These are phyloP conservation scores for Heteromyza rotundicornis DNA, from an alignment of 2,888 invertebrate species.

Conservation along the genomic window DNA sequence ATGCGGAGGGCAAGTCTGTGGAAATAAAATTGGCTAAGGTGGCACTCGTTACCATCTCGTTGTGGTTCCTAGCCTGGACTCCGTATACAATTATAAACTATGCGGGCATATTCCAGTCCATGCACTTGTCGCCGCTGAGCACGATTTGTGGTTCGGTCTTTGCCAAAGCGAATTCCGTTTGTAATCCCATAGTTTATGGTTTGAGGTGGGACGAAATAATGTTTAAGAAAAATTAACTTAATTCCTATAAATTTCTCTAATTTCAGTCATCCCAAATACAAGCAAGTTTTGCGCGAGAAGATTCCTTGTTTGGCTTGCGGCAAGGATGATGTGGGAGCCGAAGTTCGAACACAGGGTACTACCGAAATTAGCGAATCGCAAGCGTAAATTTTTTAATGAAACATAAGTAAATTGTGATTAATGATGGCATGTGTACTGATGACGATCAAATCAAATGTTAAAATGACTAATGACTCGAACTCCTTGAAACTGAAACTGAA, in stretches of 20 bases:
- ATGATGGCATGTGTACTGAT: too few relatives aligned
- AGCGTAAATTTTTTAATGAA: constrained; percentile 38
- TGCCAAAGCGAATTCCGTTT: constrained; percentile 68
- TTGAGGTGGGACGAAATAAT: constrained; percentile 64
- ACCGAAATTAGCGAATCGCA: constrained; percentile 54
- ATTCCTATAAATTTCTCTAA: constrained; percentile 27
- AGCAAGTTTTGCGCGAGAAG: constrained; percentile 67
- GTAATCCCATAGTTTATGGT: constrained; percentile 69
- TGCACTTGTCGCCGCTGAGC: constrained; percentile 64
- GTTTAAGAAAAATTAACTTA: background rate
- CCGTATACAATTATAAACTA: constrained; percentile 68
- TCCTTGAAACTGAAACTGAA: too few relatives aligned
- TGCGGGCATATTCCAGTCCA: constrained; percentile 64
- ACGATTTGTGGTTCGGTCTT: constrained; percentile 68
- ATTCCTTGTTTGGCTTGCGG: constrained; percentile 69
- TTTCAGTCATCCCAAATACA: constrained; percentile 68
- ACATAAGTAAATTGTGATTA: too few relatives aligned
- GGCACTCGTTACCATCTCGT: constrained; percentile 86
- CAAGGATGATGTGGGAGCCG: constrained; percentile 43
- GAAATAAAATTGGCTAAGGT: constrained; percentile 90
- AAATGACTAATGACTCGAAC: too few relatives aligned
- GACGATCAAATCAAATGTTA: too few relatives aligned
- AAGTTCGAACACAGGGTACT: constrained; percentile 55
- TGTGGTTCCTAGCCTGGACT: constrained; percentile 93
- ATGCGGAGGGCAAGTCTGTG: constrained; percentile 72